Conservation (phyloP, 2,888 invertebrate species). For the Dryococelus australis region DNA sequence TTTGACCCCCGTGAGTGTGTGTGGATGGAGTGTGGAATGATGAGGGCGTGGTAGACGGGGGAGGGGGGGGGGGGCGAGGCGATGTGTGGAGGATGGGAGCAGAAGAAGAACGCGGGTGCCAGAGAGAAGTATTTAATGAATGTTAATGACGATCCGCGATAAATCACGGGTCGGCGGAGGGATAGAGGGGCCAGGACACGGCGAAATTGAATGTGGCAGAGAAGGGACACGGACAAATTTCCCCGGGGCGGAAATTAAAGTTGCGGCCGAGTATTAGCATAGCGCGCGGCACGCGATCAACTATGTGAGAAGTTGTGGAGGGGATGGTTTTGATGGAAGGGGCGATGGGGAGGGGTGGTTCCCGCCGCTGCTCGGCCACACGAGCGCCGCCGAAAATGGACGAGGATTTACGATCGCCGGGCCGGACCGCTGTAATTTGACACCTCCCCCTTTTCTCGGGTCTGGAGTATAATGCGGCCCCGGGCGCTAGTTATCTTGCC, state of each 20-base stretch:
- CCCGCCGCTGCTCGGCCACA: not conserved
- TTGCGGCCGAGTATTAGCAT: conserved; percentile 16
- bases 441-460: not conserved
- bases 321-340: too few relatives aligned
- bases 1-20: too few relatives aligned
- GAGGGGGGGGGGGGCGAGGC: not conserved
- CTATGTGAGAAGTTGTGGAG: not conserved
- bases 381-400: not conserved
- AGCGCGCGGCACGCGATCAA: not conserved
- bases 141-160: conserved; percentile 1
- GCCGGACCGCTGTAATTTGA: conserved; percentile 7
- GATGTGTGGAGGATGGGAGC: not conserved
- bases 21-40: too few relatives aligned
- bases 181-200: not conserved
- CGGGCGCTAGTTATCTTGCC: not conserved
- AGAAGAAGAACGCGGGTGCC: not conserved
- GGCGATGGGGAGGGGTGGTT: too few relatives aligned
- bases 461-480: too few relatives aligned
- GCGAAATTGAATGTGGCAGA: conserved; percentile 3
- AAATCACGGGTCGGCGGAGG: not conserved
- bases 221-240: not conserved
- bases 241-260: conserved; percentile 16
- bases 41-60: too few relatives aligned
- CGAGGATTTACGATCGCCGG: conserved; percentile 5
- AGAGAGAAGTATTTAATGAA: not conserved